Percentiles rank a stretch among this genome's conserved stretches.
phyloP scores from a whole-genome alignment of 2,888 invertebrate species.

The Agrilus mali region DNA sequence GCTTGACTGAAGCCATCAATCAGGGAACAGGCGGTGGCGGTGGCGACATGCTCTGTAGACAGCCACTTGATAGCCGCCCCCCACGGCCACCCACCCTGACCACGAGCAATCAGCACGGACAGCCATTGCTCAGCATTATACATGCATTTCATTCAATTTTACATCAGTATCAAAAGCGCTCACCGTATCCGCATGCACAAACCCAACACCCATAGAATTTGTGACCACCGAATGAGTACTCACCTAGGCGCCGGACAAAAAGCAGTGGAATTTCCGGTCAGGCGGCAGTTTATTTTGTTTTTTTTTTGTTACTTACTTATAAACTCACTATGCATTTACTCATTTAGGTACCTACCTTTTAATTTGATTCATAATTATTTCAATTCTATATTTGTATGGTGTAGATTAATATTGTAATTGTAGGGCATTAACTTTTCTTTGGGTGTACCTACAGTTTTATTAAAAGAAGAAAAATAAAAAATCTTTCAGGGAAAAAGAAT shows the following conservation, averaged over 20 bases:
- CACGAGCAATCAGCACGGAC: conserved; percentile 27
- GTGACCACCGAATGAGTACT: not conserved
- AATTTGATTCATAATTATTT: too few relatives aligned
- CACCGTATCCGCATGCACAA: conserved; percentile 6
- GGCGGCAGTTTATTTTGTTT: too few relatives aligned
- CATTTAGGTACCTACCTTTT: too few relatives aligned
- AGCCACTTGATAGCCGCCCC: conserved; percentile 34
- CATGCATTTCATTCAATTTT: conserved; percentile 22
- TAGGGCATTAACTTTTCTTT: too few relatives aligned
- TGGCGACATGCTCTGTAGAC: conserved; percentile 37
- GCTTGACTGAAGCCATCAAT: conserved; percentile 35
- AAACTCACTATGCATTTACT: too few relatives aligned
- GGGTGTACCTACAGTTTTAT: too few relatives aligned
- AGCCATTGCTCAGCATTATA: conserved; percentile 26
- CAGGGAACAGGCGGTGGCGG: conserved; percentile 33
- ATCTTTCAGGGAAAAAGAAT: too few relatives aligned
- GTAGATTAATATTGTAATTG: too few relatives aligned
- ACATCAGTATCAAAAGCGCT: conserved; percentile 10
- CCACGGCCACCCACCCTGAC: conserved; percentile 26
- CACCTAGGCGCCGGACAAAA: not conserved
- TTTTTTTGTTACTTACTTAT: too few relatives aligned
- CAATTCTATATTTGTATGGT: too few relatives aligned
- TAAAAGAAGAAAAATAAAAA: too few relatives aligned
- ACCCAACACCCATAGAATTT: not conserved
- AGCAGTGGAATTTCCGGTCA: not conserved